Evolutionary conservation across 2,888 invertebrate genomes (phyloP), one percentile per base, ranked within the genome.

Genomic region (Zygaena filipendulae): DNA sequence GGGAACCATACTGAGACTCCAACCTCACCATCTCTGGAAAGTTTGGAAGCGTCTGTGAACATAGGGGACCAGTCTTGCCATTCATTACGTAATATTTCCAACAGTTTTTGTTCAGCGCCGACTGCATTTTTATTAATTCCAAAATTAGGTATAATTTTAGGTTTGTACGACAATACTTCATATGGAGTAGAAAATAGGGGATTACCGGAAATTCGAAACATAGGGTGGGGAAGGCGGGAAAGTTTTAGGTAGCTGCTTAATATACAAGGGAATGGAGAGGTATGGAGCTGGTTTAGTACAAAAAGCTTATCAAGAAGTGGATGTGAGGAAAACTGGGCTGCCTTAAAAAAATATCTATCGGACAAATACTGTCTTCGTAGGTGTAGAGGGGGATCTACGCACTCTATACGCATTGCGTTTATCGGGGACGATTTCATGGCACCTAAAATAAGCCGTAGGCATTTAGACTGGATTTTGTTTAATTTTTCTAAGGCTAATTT

Each of bases 341-440:
- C n/a, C n/a, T n/a, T n/a, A n/a, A n/a, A n/a, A n/a, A n/a, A n/a
- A n/a, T n/a, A n/a, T n/a, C n/a, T n/a, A n/a, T n/a, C 22, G 18
- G 11, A 12, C 2, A 32, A 11, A 11, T 13, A 29, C 7, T 27
- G 23, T 14, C 29, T 22, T 9, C 29, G 18, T n/a, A 30, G 10
- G 10, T 13, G 4, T 2, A 30, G 10, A 6, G 33, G 18, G 4
- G 23, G 13, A 8, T 30, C 24, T 1, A 7, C 24, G 21, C 24
- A 27, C 13, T 33, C 30, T 13, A 33, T 26, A 21, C 27, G 29
- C 13, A 44, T 13, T 2, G 43, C 45, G 16, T 42, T 44, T 2
- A 35, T 41, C 2, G 49, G 43, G 1, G 43, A 36, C 1, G 46
- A 47, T 21, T 37, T 44, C 44, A 46, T 44, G 2, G 40, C 38